These are phyloP conservation scores for Notocelia uddmanniana DNA, from an alignment of 2,888 invertebrate species.

Conservation along the genomic window DNA sequence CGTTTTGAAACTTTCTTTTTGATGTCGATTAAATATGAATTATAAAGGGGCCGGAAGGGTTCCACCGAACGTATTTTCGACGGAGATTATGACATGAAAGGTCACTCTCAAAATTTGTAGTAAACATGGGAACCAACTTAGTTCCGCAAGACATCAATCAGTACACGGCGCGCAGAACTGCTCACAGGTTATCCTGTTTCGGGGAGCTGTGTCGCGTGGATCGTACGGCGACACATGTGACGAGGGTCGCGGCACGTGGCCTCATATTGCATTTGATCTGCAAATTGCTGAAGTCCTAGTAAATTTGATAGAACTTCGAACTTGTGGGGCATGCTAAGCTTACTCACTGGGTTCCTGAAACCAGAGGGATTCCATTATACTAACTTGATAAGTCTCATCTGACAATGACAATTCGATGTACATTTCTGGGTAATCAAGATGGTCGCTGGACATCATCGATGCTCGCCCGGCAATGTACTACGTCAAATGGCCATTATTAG, in stretches of 20 bases:
- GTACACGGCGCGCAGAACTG: conserved; percentile 12
- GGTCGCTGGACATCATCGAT: too few species aligned
- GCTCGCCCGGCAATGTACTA: too few species aligned
- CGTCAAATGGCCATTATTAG: too few species aligned
- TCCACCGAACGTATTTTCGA: conserved; percentile 24
- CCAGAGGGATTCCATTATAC: too few species aligned
- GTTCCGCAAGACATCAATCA: conserved; percentile 6
- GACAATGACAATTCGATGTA: too few species aligned
- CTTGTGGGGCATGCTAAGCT: too few species aligned
- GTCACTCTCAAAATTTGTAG: conserved; percentile 26
- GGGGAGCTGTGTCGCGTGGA: conserved; percentile 27
- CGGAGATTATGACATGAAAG: conserved; percentile 21
- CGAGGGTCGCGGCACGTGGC: conserved; percentile 38
- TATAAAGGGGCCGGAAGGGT: background rate
- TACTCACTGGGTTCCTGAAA: too few species aligned
- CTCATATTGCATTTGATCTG: conserved; percentile 40
- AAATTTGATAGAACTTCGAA: background rate
- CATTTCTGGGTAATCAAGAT: too few species aligned
- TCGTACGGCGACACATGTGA: conserved; percentile 32
- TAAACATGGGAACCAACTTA: conserved; percentile 14
- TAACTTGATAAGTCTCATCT: too few species aligned
- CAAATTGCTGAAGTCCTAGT: conserved; percentile 24
- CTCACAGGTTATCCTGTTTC: conserved; percentile 9
- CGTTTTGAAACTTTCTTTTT: background rate
- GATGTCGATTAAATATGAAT: conserved; percentile 21